A percentile compares a stretch with the other conserved stretches of the same genome.
phyloP scores from a whole-genome alignment of 1,140 invertebrate genomes.

The Drosophila prosaltans region DNA sequence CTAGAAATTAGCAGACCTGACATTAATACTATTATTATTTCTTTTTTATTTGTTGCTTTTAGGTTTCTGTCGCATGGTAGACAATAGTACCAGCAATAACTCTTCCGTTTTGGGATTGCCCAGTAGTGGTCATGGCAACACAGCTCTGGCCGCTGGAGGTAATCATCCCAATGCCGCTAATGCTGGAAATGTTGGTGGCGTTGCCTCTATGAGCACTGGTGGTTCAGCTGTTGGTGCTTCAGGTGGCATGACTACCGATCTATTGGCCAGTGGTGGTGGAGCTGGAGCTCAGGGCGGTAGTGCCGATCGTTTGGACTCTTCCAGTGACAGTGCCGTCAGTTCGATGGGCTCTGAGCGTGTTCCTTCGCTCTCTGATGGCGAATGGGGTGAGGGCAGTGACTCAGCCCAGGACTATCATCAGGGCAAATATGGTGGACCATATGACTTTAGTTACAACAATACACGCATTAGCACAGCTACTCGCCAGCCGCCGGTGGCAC shows the following conservation, averaged over 20 bases:
- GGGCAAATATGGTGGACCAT: slow-evolving; percentile 89
- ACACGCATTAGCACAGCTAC: slow-evolving; percentile 68
- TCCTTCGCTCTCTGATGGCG: slow-evolving; percentile 92
- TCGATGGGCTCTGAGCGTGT: slow-evolving; percentile 96
- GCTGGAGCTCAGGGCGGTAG: slow-evolving; percentile 58
- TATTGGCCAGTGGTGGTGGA: slow-evolving; percentile 56
- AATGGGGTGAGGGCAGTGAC: slow-evolving; percentile 95
- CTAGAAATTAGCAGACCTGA: not conserved
- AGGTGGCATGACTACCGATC: slow-evolving; percentile 77
- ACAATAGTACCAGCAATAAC: slow-evolving; percentile 84
- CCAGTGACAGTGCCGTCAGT: slow-evolving; percentile 93
- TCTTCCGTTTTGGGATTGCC: slow-evolving; percentile 77
- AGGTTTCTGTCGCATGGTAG: slow-evolving; percentile 94
- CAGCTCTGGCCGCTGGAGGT: slow-evolving; percentile 44
- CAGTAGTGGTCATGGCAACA: slow-evolving; percentile 67
- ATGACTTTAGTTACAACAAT: slow-evolving; percentile 88
- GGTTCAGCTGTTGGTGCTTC: slow-evolving; percentile 64
- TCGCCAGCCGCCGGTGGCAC: slow-evolving; percentile 88
- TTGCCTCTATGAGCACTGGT: slow-evolving; percentile 71
- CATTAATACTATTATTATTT: not conserved
- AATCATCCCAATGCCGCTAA: slow-evolving; percentile 51
- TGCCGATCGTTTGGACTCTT: slow-evolving; percentile 90
- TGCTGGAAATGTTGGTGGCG: slow-evolving; percentile 62
- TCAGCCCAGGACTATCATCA: slow-evolving; percentile 88
- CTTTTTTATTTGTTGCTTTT: slow-evolving; percentile 28